Percentiles rank a stretch among this genome's conserved stretches.
Conservation (phyloP, 2,888 invertebrate species). For the Lepetodrilus schrolli region DNA sequence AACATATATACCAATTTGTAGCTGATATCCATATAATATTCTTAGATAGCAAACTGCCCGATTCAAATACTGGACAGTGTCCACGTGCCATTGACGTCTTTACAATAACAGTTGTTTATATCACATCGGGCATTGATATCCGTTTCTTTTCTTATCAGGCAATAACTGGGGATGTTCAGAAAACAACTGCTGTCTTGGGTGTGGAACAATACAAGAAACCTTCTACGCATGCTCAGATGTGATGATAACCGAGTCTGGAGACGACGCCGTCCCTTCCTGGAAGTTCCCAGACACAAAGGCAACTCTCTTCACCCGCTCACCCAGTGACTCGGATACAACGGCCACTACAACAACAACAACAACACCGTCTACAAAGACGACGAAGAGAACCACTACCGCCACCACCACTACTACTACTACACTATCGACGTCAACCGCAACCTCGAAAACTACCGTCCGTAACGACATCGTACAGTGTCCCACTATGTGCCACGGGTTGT, state of each 20-base stretch:
- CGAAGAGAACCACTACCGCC: neutral
- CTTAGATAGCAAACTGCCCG: too few relatives aligned
- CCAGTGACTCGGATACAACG: too few relatives aligned
- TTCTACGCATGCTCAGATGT: neutral
- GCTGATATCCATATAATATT: neutral
- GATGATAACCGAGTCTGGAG: neutral
- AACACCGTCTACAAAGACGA: neutral
- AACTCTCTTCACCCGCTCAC: neutral
- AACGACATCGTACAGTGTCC: too few relatives aligned
- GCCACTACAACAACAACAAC: neutral
- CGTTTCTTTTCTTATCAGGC: neutral
- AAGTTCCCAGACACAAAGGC: neutral
- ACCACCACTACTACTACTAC: neutral
- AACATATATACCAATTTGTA: too few relatives aligned
- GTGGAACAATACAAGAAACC: neutral
- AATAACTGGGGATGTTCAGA: neutral
- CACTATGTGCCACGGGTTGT: too few relatives aligned
- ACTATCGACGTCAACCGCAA: neutral
- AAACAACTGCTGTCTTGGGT: neutral
- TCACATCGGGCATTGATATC: neutral
- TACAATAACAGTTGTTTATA: neutral
- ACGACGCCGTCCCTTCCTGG: neutral
- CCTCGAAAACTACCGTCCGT: constrained; percentile 14
- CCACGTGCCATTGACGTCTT: neutral
- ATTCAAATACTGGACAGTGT: too few relatives aligned